phyloP scores from a whole-genome alignment of 2,113 vertebrate species.

The Cairina moschata region DNA sequence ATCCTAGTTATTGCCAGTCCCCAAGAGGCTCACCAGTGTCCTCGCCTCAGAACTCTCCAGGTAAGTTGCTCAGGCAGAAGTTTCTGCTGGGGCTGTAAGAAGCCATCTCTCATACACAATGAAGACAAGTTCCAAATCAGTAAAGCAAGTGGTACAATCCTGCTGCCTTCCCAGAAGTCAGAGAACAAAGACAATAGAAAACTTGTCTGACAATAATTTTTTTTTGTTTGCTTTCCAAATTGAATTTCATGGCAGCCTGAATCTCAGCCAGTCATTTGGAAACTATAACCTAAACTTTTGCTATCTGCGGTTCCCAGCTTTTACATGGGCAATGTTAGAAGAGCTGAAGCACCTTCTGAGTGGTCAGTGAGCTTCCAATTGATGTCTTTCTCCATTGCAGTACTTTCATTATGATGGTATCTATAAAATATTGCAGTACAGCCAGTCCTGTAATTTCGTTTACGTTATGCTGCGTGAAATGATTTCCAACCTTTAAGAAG shows the following conservation, averaged over 20 bases:
- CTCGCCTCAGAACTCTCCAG: conserved; percentile 97
- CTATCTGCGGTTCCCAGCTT: not conserved
- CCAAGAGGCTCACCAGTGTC: conserved; percentile 84
- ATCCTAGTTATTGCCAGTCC: conserved; percentile 91
- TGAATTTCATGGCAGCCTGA: not conserved
- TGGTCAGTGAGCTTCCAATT: not conserved
- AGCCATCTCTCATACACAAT: not conserved
- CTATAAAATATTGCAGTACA: not conserved
- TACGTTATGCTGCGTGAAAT: not conserved
- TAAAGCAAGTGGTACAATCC: not conserved
- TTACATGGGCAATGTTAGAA: not conserved
- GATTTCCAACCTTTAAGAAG: not conserved
- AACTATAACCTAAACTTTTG: not conserved
- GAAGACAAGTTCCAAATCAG: not conserved
- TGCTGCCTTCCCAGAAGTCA: not conserved
- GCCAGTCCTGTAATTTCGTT: not conserved
- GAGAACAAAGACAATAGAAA: not conserved
- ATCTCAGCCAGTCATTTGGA: not conserved
- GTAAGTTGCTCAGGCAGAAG: conserved; percentile 66
- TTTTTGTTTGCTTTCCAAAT: not conserved
- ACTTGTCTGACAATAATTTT: not conserved
- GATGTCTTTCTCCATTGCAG: not conserved
- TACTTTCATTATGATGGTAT: not conserved
- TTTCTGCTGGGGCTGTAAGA: not conserved
- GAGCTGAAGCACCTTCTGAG: not conserved